Base-by-base conservation (phyloP, 2,797 vertebrate genomes). In the Xenops minutus region DNA sequence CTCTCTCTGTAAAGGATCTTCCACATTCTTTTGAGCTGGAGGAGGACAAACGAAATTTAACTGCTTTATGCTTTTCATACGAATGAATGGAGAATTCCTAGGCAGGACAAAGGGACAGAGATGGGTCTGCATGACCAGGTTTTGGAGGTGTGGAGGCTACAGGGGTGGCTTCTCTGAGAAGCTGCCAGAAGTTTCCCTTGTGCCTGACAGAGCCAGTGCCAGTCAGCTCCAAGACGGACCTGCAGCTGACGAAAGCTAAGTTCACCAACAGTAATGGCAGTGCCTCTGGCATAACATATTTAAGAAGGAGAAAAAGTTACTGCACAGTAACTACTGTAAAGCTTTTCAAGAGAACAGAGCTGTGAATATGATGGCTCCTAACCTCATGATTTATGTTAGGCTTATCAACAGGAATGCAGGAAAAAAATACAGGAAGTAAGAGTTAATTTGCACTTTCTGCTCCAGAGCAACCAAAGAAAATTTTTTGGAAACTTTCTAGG, bases 141-240 rank as follows among this genome's bases (percentile, higher is more conserved):
- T 68, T 37, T 46, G 20, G 6, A 46, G 17, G 22, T 23, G n/a
- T 15, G 20, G 30, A 68, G 5, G 22, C 32, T 36, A 27, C 34
- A 75, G 27, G 10, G 34, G 48, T 20, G 55, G 41, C 34, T 51
- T 22, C 54, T 46, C 17, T 13, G 20, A 67, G 24, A 54, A 61
- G 61, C 9, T 59, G 17, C 39, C n/a, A 52, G 46, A 46, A 87
- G 26, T 46, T 67, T 46, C 18, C 12, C 39, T 21, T 24, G 16
- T 2, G 10, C 39, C 36, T 13, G 7, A 23, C 0, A 44, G 26
- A 56, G 48, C 14, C 52, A 44, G 26, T 34, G 29, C 12, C 73
- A 78, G 59, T 8, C 3, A 1, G 22, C 30, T 43, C 32, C 51
- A 48, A 23, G 24, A 27, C 0, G 0, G 30, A 75, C 32, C 23